These are phyloP conservation scores for Cephus spinipes DNA, from an alignment of 2,888 invertebrate species.

Conservation along the genomic window DNA sequence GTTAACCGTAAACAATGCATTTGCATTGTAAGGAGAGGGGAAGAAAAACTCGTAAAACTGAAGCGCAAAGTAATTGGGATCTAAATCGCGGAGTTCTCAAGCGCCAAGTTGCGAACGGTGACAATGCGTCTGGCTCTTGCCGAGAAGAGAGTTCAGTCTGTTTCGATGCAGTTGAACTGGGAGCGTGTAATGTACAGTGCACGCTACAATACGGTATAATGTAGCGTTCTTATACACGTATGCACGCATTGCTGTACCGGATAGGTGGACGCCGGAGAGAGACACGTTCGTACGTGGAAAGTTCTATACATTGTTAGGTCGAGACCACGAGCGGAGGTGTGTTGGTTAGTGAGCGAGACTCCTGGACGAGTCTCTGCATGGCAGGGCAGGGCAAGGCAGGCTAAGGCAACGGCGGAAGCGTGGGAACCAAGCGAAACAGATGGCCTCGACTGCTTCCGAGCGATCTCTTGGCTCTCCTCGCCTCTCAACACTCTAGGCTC, in stretches of 20 bases:
- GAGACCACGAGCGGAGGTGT: conserved; percentile 4
- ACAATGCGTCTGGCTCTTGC: not conserved
- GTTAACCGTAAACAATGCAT: not conserved
- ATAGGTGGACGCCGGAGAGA: not conserved
- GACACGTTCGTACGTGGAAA: not conserved
- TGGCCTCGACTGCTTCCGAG: conserved; percentile 54
- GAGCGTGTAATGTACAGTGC: not conserved
- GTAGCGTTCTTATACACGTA: not conserved
- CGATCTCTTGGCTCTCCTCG: conserved; percentile 49
- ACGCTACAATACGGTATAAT: not conserved
- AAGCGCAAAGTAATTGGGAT: not conserved
- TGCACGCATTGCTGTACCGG: not conserved
- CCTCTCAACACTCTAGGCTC: not conserved
- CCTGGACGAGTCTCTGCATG: conserved; percentile 15
- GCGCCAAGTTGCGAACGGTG: not conserved
- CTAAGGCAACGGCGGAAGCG: conserved; percentile 57
- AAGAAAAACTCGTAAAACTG: not conserved
- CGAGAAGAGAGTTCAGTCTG: not conserved
- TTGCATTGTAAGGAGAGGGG: not conserved
- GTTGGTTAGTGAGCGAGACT: conserved; percentile 14
- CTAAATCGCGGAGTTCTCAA: not conserved
- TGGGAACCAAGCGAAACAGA: conserved; percentile 63
- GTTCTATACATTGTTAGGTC: not conserved
- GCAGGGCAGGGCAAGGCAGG: conserved; percentile 41
- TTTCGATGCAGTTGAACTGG: not conserved